Percentiles rank a stretch among this genome's conserved stretches.
Evolutionary conservation across 2,113 vertebrate genomes (phyloP).

Genomic region (Zosterops lateralis): DNA sequence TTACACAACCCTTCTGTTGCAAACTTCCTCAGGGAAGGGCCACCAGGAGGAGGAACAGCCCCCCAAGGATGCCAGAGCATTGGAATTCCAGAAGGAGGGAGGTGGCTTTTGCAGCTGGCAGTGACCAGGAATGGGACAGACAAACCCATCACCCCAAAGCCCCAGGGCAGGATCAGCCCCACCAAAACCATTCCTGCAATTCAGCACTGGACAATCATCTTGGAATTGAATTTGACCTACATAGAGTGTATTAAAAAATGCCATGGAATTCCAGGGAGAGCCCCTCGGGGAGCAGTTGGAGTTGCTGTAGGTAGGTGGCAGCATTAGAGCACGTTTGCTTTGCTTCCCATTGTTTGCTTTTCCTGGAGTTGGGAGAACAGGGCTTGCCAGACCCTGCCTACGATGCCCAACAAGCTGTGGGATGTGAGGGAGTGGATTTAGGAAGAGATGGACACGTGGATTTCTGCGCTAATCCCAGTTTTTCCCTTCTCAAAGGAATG

Average conservation of each 20-base stretch:
- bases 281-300: not conserved
- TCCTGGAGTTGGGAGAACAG: not conserved
- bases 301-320: constrained; percentile 46
- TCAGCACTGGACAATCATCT: not conserved
- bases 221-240: not conserved
- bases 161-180: not conserved
- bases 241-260: fast-evolving
- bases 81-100: not conserved
- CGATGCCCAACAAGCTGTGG: not conserved
- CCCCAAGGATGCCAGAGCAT: not conserved
- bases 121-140: not conserved
- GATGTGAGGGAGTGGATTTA: not conserved
- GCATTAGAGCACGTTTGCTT: not conserved
- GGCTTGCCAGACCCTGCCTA: not conserved
- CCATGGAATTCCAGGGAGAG: not conserved
- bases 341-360: not conserved
- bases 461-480: not conserved
- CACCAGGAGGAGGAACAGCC: not conserved
- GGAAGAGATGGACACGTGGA: not conserved
- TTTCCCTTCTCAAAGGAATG: not conserved
- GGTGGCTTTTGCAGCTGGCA: fast-evolving
- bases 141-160: not conserved
- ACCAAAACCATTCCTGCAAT: not conserved
- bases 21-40: not conserved
- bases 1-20: not conserved